Base-by-base conservation (phyloP, 2,888 invertebrate species). In the Lithosia quadra region DNA sequence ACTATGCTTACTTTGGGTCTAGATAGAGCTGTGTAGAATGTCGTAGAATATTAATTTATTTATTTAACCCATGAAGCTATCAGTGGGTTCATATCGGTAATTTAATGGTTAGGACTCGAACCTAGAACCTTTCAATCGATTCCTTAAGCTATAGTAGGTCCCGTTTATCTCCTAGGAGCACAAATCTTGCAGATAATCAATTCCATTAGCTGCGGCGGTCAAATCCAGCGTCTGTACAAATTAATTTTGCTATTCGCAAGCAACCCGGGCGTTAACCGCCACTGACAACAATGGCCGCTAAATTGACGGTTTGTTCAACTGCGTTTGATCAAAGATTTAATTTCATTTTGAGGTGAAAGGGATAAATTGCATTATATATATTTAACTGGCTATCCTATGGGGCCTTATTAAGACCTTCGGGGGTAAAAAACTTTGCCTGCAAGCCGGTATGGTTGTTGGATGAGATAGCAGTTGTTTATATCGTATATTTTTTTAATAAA, bases 171-270 rank as follows among this genome's bases (percentile, higher is more conserved):
- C 13, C 9, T 21, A 49, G 21, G 21, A 49, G 15, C 5, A 22
- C 39, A 58, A n/a, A 15, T 60, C 36, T 60, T 21, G 7, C 28
- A 63, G 22, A 34, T 15, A 68, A 59, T 34, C 67, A 24, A 28
- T 34, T 15, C 7, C 24, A 36, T 33, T 56, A 7, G 39, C 65
- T 43, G 68, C 33, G 76, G 77, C 53, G 79, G 77, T 75, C 69
- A 73, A 66, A 69, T 68, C 64, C 71, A 65, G 69, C 43, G 73
- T 73, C 67, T 74, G 66, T 15, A 63, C 71, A 73, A 77, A 79
- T 79, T 79, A 72, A 79, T 79, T 79, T 49, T 77, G 71, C 75
- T 69, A 68, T 72, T 71, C 67, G 39, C 59, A 39, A 66, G 53
- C 62, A 13, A 57, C 15, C 33, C 55, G 56, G 59, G 53, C 33